Base-by-base conservation (phyloP, 2,797 vertebrate species). In the Malurus leucopterus region DNA sequence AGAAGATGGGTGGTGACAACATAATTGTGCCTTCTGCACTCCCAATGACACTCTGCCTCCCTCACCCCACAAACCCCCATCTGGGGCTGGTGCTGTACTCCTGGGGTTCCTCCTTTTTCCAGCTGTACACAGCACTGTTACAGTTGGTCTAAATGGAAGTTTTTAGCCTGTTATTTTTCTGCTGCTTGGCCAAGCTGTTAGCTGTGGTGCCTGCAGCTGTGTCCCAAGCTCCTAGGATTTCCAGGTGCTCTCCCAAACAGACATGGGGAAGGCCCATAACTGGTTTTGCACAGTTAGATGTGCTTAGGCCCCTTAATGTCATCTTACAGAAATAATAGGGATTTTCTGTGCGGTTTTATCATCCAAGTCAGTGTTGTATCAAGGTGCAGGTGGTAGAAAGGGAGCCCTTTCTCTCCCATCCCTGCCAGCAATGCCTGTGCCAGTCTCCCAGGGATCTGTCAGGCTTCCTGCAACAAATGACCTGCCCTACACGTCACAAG, bases 171-270 rank as follows among this genome's bases (percentile, higher is more conserved):
- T 46, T 32, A 26, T 2, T 58, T 62, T 62, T 41, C 40, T 89
- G 57, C 63, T 63, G 6, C 40, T 29, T 43, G n/a, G 50, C 19
- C 16, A n/a, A 53, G 34, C 0, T 5, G 11, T 13, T 23, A 22
- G 41, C 55, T 29, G 10, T 18, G 49, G 24, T 50, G 20, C 34
- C 41, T n/a, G 23, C 0, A 0, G 44, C 4, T 63, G 16, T 47
- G 29, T 51, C 34, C 29, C 1, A 29, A 40, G 34, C 10, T 51
- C 43, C 46, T 29, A n/a, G 24, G 23, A 24, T 49, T 88, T 53
- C 34, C 43, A 71, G n/a, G 41, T 53, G 41, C 32, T 32, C 9
- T 19, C 36, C 17, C 44, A 34, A 15, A 36, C 21, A 41, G 29
- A 13, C 6, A 29, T 2, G 5, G 30, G 27, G 18, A 65, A 82